Conservation (phyloP, 2,113 vertebrate genomes). For the Opisthocomus hoazin region DNA sequence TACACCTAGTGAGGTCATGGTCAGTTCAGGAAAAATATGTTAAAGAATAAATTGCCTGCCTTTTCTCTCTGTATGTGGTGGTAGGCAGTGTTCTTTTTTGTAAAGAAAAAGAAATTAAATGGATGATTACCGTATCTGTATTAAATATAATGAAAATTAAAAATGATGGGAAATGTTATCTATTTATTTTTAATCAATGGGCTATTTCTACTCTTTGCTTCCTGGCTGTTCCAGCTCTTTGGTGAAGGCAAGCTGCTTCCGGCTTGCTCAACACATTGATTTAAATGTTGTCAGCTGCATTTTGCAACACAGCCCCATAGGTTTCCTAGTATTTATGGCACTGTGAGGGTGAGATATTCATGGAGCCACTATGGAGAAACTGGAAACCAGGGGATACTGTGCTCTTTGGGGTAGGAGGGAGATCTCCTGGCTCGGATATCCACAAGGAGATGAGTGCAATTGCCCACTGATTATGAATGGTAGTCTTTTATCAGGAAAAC, state of each 20-base stretch:
- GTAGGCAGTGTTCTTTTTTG: neutral
- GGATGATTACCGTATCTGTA: neutral
- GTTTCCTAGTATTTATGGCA: neutral
- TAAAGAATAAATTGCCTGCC: slow-evolving; percentile 28
- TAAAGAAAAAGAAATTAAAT: neutral
- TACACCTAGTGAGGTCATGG: slow-evolving; percentile 49
- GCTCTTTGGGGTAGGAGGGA: neutral
- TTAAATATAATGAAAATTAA: neutral
- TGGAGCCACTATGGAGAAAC: neutral
- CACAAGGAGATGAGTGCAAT: neutral
- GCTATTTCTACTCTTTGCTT: neutral
- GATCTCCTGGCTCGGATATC: neutral
- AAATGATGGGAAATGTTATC: neutral
- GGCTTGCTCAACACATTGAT: neutral
- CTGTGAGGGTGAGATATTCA: rapidly evolving
- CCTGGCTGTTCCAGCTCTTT: neutral
- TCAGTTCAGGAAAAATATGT: slow-evolving; percentile 59
- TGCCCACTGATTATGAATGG: neutral
- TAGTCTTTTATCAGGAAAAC: neutral
- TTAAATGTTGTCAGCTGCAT: slow-evolving; percentile 4
- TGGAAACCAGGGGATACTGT: neutral
- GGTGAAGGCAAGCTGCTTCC: neutral
- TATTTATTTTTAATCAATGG: neutral
- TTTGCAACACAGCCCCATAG: neutral
- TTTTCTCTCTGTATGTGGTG: neutral